Base-by-base conservation (phyloP, 2,888 invertebrate genomes). In the Drosophila pseudotalamancana region DNA sequence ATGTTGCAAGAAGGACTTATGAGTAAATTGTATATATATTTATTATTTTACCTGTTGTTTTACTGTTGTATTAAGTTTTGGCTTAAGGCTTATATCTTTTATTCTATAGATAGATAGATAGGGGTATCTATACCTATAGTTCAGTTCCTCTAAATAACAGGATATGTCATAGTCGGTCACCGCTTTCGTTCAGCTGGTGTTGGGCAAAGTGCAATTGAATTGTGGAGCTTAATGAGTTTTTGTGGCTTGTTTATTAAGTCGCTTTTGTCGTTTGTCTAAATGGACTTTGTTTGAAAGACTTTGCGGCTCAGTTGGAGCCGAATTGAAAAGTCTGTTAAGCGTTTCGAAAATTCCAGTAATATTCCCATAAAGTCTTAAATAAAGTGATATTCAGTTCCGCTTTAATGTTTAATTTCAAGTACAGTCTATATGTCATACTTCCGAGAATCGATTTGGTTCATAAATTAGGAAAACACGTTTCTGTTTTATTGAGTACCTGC, bases 181-280 rank as follows among this genome's bases (percentile, higher is more conserved):
- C 5, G 4, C 2, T 3, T 8, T 1, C 1, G 18, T 34, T 35
- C 37, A 59, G 35, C 50, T 35, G 46, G 31, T 29, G 34, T 54
- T 45, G 39, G 29, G 48, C 40, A 53, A 54, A 50, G 45, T 72
- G 62, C 55, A 69, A 82, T 80, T 45, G 49, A 69, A 79, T 83
- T 69, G 57, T 54, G 27, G 21, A 46, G 18, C 53, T 56, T 69
- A 83, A 83, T 86, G 80, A 86, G 64, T 72, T 77, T 80, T 59
- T 57, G 80, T 55, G 69, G 73, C 14, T 37, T 45, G 51, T 42
- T 62, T 65, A 62, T 55, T 61, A 60, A 63, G 53, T 46, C 27
- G 57, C 56, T 59, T 68, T 63, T 77, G 63, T 62, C 50, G 42
- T 29, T 34, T 19, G 34, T 29, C 12, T 11, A 61, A 78, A 57